These are phyloP conservation scores for Apistogramma diplotaenia DNA, from an alignment of 2,113 vertebrate genomes.

Conservation along the genomic window DNA sequence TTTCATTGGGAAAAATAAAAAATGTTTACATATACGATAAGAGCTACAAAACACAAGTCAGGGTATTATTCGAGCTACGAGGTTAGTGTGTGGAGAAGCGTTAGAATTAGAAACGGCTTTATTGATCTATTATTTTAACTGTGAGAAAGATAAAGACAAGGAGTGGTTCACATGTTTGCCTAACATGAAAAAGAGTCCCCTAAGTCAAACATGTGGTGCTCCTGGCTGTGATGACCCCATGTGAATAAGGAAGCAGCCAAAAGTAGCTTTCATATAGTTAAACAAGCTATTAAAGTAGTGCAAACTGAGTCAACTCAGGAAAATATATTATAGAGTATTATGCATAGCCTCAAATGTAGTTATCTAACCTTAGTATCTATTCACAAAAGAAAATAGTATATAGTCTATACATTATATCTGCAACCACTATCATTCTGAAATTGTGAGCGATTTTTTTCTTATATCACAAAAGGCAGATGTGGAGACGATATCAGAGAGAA, in stretches of 20 bases:
- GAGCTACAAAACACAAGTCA: not conserved
- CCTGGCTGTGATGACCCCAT: rapidly evolving
- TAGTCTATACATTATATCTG: not conserved
- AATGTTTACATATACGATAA: not conserved
- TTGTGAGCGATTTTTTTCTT: not conserved
- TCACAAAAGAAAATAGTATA: too few relatives aligned
- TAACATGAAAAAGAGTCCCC: not conserved
- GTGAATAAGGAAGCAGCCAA: not conserved
- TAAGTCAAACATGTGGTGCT: too few relatives aligned
- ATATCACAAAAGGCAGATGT: not conserved
- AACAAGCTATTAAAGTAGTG: not conserved
- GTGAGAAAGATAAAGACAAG: not conserved
- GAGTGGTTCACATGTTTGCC: not conserved
- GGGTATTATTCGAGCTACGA: not conserved
- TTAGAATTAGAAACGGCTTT: not conserved
- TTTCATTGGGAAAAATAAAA: not conserved
- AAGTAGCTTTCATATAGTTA: not conserved
- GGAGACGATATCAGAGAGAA: not conserved
- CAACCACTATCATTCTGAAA: not conserved
- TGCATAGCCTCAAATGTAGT: rapidly evolving
- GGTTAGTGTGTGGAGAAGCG: rapidly evolving
- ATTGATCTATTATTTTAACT: not conserved
- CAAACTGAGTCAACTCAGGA: not conserved
- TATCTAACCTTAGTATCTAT: not conserved
- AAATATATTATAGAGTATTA: not conserved